A percentile compares a stretch with the other conserved stretches of the same genome.
phyloP scores from a whole-genome alignment of 2,888 invertebrate genomes.

The Lasioglossum leucozonium region DNA sequence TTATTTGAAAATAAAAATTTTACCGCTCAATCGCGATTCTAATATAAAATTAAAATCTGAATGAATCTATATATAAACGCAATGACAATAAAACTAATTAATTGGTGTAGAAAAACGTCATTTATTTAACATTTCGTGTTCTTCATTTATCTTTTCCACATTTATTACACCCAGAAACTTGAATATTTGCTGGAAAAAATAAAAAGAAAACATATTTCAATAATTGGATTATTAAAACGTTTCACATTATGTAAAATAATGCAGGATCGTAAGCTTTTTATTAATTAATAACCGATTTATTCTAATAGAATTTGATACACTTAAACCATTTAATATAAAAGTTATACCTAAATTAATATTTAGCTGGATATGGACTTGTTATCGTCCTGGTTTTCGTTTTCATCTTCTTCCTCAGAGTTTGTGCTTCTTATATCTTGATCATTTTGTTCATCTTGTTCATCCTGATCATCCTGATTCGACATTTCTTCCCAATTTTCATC shows the following conservation, averaged over 20 bases:
- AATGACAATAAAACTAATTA: conserved; percentile 25
- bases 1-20: background rate
- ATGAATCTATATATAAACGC: background rate
- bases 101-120: conserved; percentile 46
- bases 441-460: conserved; percentile 65
- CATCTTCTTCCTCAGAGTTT: conserved; percentile 47
- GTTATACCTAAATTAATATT: conserved; percentile 48
- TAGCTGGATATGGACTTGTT: conserved; percentile 64
- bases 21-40: background rate
- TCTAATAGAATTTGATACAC: conserved; percentile 5
- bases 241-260: background rate
- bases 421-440: conserved; percentile 58
- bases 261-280: background rate
- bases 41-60: background rate
- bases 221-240: background rate
- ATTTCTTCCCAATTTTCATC: conserved; percentile 83
- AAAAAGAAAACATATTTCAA: conserved; percentile 9
- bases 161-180: conserved; percentile 26
- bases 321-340: background rate
- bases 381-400: conserved; percentile 49
- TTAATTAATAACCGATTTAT: conserved; percentile 2
- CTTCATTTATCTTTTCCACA: conserved; percentile 13
- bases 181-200: conserved; percentile 40
- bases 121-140: conserved; percentile 49
- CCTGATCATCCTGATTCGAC: conserved; percentile 78